A percentile compares a stretch with the other conserved stretches of the same genome.
Evolutionary conservation across 2,113 vertebrate genomes (phyloP).

Genomic region (Zapornia atra): DNA sequence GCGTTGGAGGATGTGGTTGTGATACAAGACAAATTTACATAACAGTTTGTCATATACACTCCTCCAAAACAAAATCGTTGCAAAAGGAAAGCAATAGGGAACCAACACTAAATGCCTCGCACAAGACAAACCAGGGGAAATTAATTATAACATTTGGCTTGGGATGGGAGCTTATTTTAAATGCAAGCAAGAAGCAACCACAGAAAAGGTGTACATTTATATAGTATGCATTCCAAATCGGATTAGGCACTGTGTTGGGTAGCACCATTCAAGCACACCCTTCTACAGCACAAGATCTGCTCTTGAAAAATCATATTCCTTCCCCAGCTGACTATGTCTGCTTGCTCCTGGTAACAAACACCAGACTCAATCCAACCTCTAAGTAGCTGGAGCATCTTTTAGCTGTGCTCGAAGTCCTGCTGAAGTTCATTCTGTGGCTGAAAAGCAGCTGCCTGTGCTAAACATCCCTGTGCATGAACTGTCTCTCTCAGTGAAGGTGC

Average conservation of each 20-base stretch:
- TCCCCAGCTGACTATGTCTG: background rate
- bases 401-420: background rate
- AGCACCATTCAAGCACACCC: constrained; percentile 13
- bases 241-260: background rate
- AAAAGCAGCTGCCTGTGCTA: background rate
- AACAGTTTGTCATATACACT: constrained; percentile 64
- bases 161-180: constrained; percentile 42
- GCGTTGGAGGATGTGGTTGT: constrained; percentile 61
- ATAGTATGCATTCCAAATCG: background rate
- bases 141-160: constrained; percentile 27
- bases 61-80: constrained; percentile 63
- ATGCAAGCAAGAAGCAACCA: constrained; percentile 42
- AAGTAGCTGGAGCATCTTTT: background rate
- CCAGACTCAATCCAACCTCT: background rate
- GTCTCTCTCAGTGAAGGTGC: background rate
- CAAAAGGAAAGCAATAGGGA: constrained; percentile 48
- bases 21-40: constrained; percentile 64
- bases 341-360: background rate
- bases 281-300: background rate
- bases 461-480: accelerated
- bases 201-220: background rate
- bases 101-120: background rate
- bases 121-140: background rate
- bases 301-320: background rate
- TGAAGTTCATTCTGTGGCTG: background rate